A percentile compares a stretch with the other conserved stretches of the same genome.
phyloP scores from a whole-genome alignment of 1,140 invertebrate genomes.

The Brachionus manjavacas region DNA sequence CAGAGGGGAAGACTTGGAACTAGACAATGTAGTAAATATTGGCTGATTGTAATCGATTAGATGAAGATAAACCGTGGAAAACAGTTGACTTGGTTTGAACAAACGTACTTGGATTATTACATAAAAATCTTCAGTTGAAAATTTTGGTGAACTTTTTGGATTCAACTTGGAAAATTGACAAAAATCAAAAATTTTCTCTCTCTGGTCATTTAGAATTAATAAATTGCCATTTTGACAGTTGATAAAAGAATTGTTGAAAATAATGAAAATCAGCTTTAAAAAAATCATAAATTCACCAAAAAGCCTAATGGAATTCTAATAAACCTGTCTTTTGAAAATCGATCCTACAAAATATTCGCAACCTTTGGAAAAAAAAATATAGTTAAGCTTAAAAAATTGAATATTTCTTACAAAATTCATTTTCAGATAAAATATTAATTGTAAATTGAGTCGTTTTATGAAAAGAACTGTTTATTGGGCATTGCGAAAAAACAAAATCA shows the following conservation, averaged over 20 bases:
- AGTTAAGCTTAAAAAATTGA: background rate
- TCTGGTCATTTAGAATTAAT: background rate
- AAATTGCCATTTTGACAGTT: background rate
- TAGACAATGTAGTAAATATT: background rate
- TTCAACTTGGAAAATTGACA: background rate
- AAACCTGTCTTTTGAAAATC: constrained; percentile 14
- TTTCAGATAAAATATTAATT: background rate
- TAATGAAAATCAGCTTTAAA: background rate
- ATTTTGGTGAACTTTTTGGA: background rate
- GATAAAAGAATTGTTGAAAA: background rate
- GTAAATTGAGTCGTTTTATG: background rate
- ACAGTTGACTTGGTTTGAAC: background rate
- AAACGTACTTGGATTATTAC: background rate
- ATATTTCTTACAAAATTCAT: background rate
- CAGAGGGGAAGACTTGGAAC: background rate
- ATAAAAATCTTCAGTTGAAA: background rate
- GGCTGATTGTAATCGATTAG: background rate
- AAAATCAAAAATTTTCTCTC: background rate
- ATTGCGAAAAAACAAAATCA: background rate
- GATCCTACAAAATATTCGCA: constrained; percentile 1
- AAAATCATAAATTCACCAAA: background rate
- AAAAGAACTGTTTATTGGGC: background rate
- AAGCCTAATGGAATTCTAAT: background rate
- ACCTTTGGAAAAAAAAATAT: background rate
- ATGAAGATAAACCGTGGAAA: background rate